phyloP scores from a whole-genome alignment of 2,797 vertebrate genomes.

The Typhlichthys eigenmanni region DNA sequence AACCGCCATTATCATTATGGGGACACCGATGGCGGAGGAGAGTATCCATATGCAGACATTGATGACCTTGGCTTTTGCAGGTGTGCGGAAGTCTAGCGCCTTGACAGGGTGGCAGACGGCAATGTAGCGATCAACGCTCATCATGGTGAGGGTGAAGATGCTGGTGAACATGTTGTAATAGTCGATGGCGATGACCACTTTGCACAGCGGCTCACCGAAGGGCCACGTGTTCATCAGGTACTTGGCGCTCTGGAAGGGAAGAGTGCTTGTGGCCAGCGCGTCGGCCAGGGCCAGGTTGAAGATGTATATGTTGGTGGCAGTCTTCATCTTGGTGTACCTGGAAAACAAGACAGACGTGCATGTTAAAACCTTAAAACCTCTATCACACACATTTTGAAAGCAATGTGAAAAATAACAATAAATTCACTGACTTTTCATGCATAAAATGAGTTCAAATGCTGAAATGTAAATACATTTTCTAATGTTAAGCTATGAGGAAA shows the following conservation, averaged over 20 bases:
- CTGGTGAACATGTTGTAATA: slow-evolving; percentile 99
- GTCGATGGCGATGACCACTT: slow-evolving; percentile 91
- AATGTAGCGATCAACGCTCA: slow-evolving; percentile 95
- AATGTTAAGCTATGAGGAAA: too few species aligned
- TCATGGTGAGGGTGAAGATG: slow-evolving; percentile 98
- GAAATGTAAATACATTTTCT: too few species aligned
- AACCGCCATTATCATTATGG: slow-evolving; percentile 92
- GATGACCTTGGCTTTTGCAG: slow-evolving; percentile 93
- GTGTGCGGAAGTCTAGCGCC: slow-evolving; percentile 92
- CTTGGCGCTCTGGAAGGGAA: slow-evolving; percentile 96
- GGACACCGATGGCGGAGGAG: slow-evolving; percentile 89
- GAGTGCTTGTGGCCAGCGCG: slow-evolving; percentile 90
- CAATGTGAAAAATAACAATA: too few species aligned
- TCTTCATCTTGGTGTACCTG: slow-evolving; percentile 98
- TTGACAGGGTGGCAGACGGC: slow-evolving; percentile 94
- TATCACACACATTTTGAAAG: too few species aligned
- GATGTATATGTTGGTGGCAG: slow-evolving; percentile 98
- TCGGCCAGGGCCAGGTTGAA: slow-evolving; percentile 96
- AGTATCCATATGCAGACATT: slow-evolving; percentile 96
- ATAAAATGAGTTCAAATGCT: too few species aligned
- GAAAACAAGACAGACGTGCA: slow-evolving; percentile 10
- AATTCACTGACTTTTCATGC: too few species aligned
- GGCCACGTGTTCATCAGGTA: slow-evolving; percentile 96
- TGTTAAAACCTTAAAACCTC: too few species aligned
- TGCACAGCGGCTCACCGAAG: slow-evolving; percentile 91